Conservation (phyloP, 2,888 invertebrate genomes). For the Kuschelorhynchus macadamiae region DNA sequence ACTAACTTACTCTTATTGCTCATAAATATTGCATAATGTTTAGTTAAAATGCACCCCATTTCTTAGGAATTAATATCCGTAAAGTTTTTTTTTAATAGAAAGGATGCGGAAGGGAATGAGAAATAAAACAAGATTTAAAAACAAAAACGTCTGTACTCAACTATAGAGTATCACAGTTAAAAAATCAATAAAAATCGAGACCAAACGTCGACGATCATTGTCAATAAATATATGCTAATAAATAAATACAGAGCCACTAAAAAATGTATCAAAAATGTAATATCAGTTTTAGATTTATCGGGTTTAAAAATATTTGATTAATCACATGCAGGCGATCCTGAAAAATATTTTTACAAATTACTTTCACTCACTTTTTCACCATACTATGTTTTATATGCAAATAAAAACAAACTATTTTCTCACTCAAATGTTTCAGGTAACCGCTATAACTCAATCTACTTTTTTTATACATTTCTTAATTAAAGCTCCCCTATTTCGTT, state of each 20-base stretch:
- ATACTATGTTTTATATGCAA: too few relatives aligned
- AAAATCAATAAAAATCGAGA: constrained; percentile 41
- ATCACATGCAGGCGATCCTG: too few relatives aligned
- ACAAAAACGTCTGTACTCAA: constrained; percentile 46
- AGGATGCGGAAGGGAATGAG: not conserved
- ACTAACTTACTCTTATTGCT: too few relatives aligned
- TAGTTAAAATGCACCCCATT: too few relatives aligned
- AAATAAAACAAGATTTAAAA: constrained; percentile 42
- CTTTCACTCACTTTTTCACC: too few relatives aligned
- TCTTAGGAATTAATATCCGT: too few relatives aligned
- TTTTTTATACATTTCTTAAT: constrained; percentile 7
- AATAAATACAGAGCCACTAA: constrained; percentile 14
- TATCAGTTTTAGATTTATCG: not conserved
- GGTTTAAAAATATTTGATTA: not conserved
- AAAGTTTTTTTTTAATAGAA: too few relatives aligned
- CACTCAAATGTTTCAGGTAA: too few relatives aligned
- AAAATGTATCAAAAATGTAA: constrained; percentile 24
- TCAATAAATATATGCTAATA: constrained; percentile 31
- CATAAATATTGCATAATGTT: too few relatives aligned
- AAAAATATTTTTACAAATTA: too few relatives aligned
- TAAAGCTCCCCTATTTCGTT: not conserved
- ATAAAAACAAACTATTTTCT: too few relatives aligned
- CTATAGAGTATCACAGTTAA: constrained; percentile 47
- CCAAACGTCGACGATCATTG: constrained; percentile 25
- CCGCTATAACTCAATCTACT: too few relatives aligned